These are phyloP conservation scores for Morpho deidamia DNA, from an alignment of 2,888 invertebrate genomes.

Conservation along the genomic window DNA sequence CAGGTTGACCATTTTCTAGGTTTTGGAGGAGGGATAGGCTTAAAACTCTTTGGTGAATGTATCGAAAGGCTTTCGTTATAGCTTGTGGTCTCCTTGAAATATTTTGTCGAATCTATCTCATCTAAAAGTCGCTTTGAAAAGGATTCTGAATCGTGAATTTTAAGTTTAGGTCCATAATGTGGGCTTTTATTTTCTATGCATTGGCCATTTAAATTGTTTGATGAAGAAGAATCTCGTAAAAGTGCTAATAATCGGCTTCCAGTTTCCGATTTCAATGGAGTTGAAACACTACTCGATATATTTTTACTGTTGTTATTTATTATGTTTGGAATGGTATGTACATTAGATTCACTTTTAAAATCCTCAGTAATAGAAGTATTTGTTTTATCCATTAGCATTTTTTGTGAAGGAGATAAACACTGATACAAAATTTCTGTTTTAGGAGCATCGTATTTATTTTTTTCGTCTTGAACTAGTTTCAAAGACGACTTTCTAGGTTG, in stretches of 20 bases:
- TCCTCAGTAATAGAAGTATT: conserved; percentile 65
- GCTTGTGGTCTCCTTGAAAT: conserved; percentile 24
- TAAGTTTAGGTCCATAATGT: conserved; percentile 36
- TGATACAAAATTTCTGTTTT: conserved; percentile 79
- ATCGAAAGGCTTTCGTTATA: conserved; percentile 4
- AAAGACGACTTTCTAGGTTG: conserved; percentile 64
- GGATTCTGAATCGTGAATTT: conserved; percentile 12
- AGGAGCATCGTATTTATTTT: conserved; percentile 77
- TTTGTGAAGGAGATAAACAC: conserved; percentile 86
- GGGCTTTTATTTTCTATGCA: conserved; percentile 36
- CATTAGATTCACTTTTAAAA: conserved; percentile 69
- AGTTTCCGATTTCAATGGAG: conserved; percentile 71
- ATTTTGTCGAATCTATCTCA: conserved; percentile 20
- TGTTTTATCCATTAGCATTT: conserved; percentile 76
- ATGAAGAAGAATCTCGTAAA: conserved; percentile 74
- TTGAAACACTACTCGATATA: background rate
- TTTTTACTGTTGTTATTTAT: background rate
- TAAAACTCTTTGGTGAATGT: conserved; percentile 35
- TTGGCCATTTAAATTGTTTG: conserved; percentile 44
- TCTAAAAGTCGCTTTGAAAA: conserved; percentile 16
- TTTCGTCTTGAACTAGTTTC: conserved; percentile 56
- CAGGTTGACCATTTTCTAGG: conserved; percentile 56
- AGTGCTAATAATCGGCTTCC: conserved; percentile 81
- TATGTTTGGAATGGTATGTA: background rate
- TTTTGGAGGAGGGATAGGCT: conserved; percentile 61